Percentiles rank a stretch among this genome's conserved stretches.
Conservation (phyloP, 2,113 vertebrate species). For the Piliocolobus tephrosceles region DNA sequence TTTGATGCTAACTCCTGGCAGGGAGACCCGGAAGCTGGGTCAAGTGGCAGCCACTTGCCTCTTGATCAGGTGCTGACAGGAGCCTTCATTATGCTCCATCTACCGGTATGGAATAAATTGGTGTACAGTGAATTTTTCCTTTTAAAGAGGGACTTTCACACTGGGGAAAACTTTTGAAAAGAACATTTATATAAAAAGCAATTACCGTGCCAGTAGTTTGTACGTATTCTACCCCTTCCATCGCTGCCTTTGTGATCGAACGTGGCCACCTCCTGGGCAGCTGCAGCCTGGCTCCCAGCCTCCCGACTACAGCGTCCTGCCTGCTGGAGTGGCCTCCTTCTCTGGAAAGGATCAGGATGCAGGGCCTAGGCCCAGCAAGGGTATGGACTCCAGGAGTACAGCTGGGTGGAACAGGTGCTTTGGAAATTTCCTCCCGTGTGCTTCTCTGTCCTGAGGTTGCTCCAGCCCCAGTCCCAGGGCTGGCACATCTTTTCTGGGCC, state of each 20-base stretch:
- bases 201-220: conserved; percentile 86
- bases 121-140: conserved; percentile 83
- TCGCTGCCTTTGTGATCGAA: conserved; percentile 81
- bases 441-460: conserved; percentile 30
- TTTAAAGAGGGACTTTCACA: conserved; percentile 78
- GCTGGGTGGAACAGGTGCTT: conserved; percentile 11
- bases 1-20: neutral
- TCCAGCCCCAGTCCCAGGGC: conserved; percentile 49
- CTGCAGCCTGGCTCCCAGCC: conserved; percentile 58
- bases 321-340: neutral
- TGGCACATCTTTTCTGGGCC: neutral
- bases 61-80: conserved; percentile 84
- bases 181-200: conserved; percentile 86
- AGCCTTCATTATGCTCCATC: conserved; percentile 86
- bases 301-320: neutral
- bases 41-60: conserved; percentile 81
- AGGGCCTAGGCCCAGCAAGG: neutral
- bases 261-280: conserved; percentile 75
- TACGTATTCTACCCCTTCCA: conserved; percentile 81
- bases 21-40: conserved; percentile 79
- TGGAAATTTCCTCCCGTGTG: neutral
- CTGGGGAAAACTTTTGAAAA: conserved; percentile 83
- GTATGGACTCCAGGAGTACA: neutral
- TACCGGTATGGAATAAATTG: conserved; percentile 85
- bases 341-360: neutral